Conservation (phyloP, 2,888 invertebrate species). For the Callyntrura sp. region DNA sequence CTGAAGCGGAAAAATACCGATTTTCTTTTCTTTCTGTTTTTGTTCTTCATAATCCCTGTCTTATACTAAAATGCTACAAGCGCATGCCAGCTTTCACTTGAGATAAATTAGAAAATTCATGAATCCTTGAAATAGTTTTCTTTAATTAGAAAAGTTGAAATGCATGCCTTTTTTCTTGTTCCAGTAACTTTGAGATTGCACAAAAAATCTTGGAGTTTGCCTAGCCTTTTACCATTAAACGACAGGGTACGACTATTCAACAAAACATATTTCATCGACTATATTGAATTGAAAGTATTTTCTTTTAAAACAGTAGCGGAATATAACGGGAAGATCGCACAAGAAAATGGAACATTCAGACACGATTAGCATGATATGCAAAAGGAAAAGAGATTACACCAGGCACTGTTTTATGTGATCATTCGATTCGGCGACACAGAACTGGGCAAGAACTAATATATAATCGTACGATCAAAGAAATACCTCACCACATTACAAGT, state of each 20-base stretch:
- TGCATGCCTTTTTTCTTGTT: conserved; percentile 60
- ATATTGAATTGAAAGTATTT: conserved; percentile 46
- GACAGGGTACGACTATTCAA: not conserved
- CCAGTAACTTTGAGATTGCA: not conserved
- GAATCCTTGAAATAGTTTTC: conserved; percentile 74
- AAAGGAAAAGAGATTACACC: too few relatives aligned
- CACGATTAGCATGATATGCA: too few relatives aligned
- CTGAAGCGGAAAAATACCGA: conserved; percentile 62
- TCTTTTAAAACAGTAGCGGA: not conserved
- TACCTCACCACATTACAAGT: too few relatives aligned
- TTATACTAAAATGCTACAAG: conserved; percentile 8
- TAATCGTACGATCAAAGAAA: too few relatives aligned
- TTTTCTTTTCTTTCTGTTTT: conserved; percentile 22
- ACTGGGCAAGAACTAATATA: too few relatives aligned
- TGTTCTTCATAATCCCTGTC: conserved; percentile 12
- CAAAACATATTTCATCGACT: conserved; percentile 6
- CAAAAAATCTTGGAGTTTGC: not conserved
- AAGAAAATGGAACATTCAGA: not conserved
- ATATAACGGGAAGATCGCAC: too few relatives aligned
- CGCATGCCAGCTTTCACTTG: conserved; percentile 28
- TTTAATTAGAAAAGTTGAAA: conserved; percentile 73
- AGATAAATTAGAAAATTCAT: conserved; percentile 71
- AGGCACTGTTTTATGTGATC: too few relatives aligned
- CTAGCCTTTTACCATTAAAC: not conserved
- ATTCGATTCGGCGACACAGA: too few relatives aligned